Percentiles rank a stretch among this genome's conserved stretches.
phyloP scores from a whole-genome alignment of 2,797 vertebrate genomes.

The Lacerta agilis region DNA sequence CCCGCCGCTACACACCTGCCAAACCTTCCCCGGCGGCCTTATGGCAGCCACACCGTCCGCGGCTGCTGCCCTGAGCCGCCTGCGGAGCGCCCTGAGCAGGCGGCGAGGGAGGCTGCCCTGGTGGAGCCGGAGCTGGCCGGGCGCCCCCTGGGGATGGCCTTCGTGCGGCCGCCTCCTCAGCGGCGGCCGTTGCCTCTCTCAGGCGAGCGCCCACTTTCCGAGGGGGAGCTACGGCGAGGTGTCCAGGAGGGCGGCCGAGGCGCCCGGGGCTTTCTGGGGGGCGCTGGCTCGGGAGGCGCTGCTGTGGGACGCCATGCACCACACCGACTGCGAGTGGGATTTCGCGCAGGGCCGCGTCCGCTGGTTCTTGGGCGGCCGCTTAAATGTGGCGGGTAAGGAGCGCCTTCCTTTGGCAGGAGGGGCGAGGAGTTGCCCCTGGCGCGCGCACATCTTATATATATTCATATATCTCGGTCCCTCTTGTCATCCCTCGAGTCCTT shows the following conservation, averaged over 20 bases:
- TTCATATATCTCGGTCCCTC: too few species aligned
- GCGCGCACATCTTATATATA: too few species aligned
- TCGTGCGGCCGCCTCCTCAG: background rate
- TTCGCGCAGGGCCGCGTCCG: slow-evolving; percentile 76
- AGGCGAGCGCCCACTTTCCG: slow-evolving; percentile 39
- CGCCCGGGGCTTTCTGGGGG: slow-evolving; percentile 87
- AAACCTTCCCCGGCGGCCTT: background rate
- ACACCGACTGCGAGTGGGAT: slow-evolving; percentile 83
- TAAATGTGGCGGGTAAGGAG: slow-evolving; percentile 92
- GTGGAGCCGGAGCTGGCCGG: slow-evolving; percentile 14
- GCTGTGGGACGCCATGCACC: slow-evolving; percentile 85
- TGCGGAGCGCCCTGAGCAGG: slow-evolving; percentile 30
- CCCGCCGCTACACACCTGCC: background rate
- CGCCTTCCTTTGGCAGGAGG: background rate
- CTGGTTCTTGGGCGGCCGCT: slow-evolving; percentile 91
- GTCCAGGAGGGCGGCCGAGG: slow-evolving; percentile 79
- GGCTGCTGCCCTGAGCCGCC: background rate
- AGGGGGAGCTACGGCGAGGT: slow-evolving; percentile 71
- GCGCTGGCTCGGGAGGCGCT: slow-evolving; percentile 82
- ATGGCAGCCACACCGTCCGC: slow-evolving; percentile 24
- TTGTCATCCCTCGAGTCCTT: background rate
- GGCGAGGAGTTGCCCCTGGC: background rate
- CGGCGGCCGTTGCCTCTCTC: background rate
- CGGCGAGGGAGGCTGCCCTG: background rate
- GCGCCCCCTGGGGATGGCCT: background rate